Conservation (phyloP, 2,888 invertebrate species). For the Ophion obscuratus region DNA sequence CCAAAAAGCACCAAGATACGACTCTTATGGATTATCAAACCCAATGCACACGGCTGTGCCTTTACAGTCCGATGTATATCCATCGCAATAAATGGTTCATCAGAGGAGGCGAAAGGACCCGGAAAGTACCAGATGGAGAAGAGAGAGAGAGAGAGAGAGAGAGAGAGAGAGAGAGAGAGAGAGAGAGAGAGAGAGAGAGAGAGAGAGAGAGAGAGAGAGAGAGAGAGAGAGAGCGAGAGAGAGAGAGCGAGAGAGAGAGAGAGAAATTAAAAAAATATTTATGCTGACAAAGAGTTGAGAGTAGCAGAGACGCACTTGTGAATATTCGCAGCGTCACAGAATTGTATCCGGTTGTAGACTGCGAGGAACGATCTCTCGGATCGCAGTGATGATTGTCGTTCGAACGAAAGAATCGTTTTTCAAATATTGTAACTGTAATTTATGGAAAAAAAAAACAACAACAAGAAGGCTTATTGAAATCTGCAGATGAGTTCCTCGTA, state of each 20-base stretch:
- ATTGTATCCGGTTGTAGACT: background rate
- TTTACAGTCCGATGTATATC: too few species aligned
- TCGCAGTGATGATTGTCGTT: background rate
- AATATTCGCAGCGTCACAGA: background rate
- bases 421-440: background rate
- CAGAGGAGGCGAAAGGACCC: too few species aligned
- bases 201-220: background rate
- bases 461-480: background rate
- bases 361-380: background rate
- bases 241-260: background rate
- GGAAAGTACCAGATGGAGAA: too few species aligned
- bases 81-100: too few species aligned
- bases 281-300: constrained; percentile 33
- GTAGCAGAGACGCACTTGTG: background rate
- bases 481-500: too few species aligned
- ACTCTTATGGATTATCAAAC: too few species aligned
- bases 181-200: background rate
- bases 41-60: too few species aligned
- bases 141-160: too few species aligned
- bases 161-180: background rate
- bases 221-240: background rate
- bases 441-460: background rate
- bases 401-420: background rate
- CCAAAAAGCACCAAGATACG: too few species aligned
- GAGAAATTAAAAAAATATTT: constrained; percentile 1